phyloP scores from a whole-genome alignment of 1,140 invertebrate species.

The Oscheius sp. region DNA sequence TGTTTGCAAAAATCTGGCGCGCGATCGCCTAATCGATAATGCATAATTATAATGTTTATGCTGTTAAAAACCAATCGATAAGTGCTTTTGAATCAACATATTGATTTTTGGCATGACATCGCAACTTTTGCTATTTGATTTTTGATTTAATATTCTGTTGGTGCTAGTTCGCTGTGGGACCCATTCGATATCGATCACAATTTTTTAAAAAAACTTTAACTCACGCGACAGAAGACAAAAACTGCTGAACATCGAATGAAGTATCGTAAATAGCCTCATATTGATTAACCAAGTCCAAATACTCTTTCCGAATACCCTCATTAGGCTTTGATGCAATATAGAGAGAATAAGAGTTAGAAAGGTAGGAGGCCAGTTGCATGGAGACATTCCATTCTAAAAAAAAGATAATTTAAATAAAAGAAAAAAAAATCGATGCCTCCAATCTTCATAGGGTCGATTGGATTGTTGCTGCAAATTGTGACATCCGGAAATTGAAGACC shows the following conservation, averaged over 20 bases:
- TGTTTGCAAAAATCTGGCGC: no score
- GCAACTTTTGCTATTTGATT: no score
- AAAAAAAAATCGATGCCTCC: neutral
- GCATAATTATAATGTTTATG: no score
- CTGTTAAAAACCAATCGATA: no score
- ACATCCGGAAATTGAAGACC: slow-evolving; percentile 35
- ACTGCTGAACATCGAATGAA: slow-evolving; percentile 6
- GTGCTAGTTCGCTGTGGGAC: no score
- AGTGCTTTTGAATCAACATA: no score
- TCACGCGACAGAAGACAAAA: slow-evolving; percentile 24
- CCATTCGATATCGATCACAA: no score
- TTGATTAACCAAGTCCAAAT: neutral
- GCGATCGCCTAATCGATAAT: no score
- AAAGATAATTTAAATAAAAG: neutral
- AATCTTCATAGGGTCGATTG: slow-evolving; percentile 13
- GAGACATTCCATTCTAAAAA: slow-evolving; percentile 27
- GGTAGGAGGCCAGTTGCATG: neutral
- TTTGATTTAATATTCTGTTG: no score
- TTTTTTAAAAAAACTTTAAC: neutral
- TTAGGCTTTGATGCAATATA: neutral
- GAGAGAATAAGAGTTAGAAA: slow-evolving; percentile 18
- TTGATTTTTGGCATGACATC: no score
- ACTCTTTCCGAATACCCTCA: neutral
- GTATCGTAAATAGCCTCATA: neutral
- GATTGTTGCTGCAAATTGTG: slow-evolving; percentile 37